These are phyloP conservation scores for Ips typographus DNA, from an alignment of 1,140 invertebrate genomes.

Conservation along the genomic window DNA sequence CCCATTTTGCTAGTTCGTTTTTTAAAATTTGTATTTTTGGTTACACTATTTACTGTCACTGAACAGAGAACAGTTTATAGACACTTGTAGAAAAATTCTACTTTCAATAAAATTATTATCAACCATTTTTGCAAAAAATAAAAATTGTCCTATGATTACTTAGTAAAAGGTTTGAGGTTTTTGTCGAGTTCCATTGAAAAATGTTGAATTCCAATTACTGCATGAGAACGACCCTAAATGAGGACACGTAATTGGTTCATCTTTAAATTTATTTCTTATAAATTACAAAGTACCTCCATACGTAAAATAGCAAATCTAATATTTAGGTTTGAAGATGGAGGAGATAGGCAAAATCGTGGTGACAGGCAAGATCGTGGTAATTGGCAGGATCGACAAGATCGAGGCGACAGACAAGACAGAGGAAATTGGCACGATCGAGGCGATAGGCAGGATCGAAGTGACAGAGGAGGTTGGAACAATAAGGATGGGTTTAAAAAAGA, in stretches of 20 bases:
- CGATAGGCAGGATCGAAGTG: conserved; percentile 7
- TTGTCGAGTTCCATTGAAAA: conserved; percentile 19
- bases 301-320: no score
- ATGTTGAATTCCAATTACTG: conserved; percentile 20
- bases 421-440: background rate
- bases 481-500: conserved; percentile 4
- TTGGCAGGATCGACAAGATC: background rate
- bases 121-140: background rate
- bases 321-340: conserved; percentile 1
- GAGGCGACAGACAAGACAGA: background rate
- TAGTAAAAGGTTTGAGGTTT: conserved; percentile 28
- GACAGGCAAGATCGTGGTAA: background rate
- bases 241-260: conserved; percentile 4
- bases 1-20: no score
- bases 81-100: no score
- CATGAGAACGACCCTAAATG: conserved; percentile 11
- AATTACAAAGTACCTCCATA: no score
- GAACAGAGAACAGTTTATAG: no score
- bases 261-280: background rate
- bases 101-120: background rate
- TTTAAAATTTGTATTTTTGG: no score
- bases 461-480: conserved; percentile 16
- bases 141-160: conserved; percentile 17
- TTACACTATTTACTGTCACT: no score
- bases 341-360: background rate